Percentiles rank a stretch among this genome's conserved stretches.
Conservation (phyloP, 2,113 vertebrate species). For the Amphiprion ocellaris region DNA sequence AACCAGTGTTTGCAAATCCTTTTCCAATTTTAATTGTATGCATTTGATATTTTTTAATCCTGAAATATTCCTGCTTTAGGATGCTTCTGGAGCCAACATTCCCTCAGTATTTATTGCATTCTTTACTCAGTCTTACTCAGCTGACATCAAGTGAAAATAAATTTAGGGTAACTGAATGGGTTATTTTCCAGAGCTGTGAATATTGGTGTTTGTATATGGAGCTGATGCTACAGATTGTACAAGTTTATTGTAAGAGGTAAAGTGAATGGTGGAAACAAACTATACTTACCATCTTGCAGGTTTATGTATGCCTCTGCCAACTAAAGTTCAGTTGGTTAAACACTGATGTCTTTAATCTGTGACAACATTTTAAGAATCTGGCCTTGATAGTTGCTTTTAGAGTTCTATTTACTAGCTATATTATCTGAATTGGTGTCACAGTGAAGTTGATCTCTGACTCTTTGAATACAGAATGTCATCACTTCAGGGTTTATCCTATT, state of each 20-base stretch:
- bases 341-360: too few relatives aligned
- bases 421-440: too few relatives aligned
- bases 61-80: neutral
- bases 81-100: neutral
- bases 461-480: too few relatives aligned
- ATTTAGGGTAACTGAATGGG: neutral
- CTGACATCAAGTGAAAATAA: conserved; percentile 1
- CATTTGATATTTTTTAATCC: neutral
- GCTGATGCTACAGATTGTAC: conserved; percentile 4
- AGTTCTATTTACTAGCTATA: too few relatives aligned
- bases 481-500: too few relatives aligned
- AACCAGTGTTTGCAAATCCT: conserved; percentile 4
- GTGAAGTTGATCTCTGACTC: too few relatives aligned
- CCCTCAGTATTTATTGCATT: conserved; percentile 3
- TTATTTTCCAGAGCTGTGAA: conserved; percentile 5
- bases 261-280: neutral
- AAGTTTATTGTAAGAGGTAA: neutral
- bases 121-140: neutral
- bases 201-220: conserved; percentile 17
- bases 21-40: conserved; percentile 1
- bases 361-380: too few relatives aligned
- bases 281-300: neutral
- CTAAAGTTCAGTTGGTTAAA: too few relatives aligned
- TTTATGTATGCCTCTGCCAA: too few relatives aligned
- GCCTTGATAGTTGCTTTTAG: too few relatives aligned